phyloP scores from a whole-genome alignment of 2,113 vertebrate genomes.

The Microcebus tavaratra region DNA sequence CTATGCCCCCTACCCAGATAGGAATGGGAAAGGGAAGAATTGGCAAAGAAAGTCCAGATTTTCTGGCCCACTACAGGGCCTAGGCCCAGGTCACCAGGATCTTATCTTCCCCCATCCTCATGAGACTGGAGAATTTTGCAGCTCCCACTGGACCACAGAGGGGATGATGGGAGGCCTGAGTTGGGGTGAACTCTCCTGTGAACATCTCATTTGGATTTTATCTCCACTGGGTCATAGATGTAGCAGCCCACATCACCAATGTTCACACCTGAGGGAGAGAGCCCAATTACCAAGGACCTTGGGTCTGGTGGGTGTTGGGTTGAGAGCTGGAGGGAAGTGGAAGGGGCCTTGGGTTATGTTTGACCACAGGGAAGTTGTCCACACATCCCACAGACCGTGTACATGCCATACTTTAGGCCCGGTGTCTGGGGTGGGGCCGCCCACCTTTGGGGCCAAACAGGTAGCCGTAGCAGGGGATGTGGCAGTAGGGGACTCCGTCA shows the following conservation, averaged over 20 bases:
- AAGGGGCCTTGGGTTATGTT: background rate
- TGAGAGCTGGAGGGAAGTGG: background rate
- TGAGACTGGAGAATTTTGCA: conserved; percentile 29
- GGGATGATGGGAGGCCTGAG: background rate
- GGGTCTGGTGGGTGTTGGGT: background rate
- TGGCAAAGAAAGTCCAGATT: conserved; percentile 40
- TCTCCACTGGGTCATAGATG: conserved; percentile 80
- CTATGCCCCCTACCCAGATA: background rate
- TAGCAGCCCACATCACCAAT: conserved; percentile 87
- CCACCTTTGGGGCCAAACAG: conserved; percentile 87
- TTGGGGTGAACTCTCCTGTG: conserved; percentile 12
- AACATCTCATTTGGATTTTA: conserved; percentile 67
- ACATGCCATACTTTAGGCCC: conserved; percentile 32
- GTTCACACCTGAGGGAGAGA: conserved; percentile 82
- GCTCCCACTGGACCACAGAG: background rate
- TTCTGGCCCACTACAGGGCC: background rate
- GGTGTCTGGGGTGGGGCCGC: conserved; percentile 46
- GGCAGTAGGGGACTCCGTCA: conserved; percentile 85
- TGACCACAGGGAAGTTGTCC: conserved; percentile 23
- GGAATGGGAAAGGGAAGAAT: background rate
- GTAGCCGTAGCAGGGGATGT: conserved; percentile 86
- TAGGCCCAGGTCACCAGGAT: background rate
- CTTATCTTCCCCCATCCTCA: background rate
- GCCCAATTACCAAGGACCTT: conserved; percentile 26
- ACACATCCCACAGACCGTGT: conserved; percentile 1